Base-by-base conservation (phyloP, 2,888 invertebrate species). In the Rhingia rostrata region DNA sequence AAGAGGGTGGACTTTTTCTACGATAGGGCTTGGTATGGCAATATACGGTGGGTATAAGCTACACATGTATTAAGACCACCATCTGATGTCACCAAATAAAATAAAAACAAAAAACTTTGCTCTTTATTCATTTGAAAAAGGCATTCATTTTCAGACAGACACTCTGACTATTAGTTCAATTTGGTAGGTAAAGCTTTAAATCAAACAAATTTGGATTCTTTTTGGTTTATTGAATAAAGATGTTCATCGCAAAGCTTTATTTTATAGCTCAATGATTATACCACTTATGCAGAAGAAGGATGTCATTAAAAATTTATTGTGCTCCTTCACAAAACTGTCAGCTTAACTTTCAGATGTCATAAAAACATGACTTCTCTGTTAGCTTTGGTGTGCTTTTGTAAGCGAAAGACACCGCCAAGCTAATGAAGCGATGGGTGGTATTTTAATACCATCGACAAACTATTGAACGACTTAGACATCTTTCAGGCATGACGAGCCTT, bases 291-390 rank as follows among this genome's bases (percentile, higher is more conserved):
- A 49, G 10, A 49, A 30, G 30, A 30, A 49, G 30, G 9, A 30
- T 2, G 9, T 30, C 30, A 4, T 30, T 49, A 10, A 49, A 30
- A 49, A 22, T 22, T 12, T 4, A 2, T 43, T 43, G n/a, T 43
- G 22, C 22, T 49, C 6, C 39, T 10, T 56, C 37, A 39, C 35
- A 39, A 37, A 37, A 56, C 7, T 35, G 14, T 14, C 37, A 14
- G 12, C 37, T 56, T 14, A 22, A 51, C 51, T 41, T 51, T 6
- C 6, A 53, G 33, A 56, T 56, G 56, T 37, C 30, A 37, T 56
- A 35, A 37, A 56, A 56, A 14, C 12, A n/a, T n/a, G n/a, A n/a
- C n/a, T n/a, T n/a, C n/a, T n/a, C 14, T 14, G n/a, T 37, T 37
- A 56, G 35, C 35, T 37, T 37, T 10, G 12, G 14, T 14, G n/a